Base-by-base conservation (phyloP, 2,113 vertebrate genomes). In the Elaphurus davidianus region DNA sequence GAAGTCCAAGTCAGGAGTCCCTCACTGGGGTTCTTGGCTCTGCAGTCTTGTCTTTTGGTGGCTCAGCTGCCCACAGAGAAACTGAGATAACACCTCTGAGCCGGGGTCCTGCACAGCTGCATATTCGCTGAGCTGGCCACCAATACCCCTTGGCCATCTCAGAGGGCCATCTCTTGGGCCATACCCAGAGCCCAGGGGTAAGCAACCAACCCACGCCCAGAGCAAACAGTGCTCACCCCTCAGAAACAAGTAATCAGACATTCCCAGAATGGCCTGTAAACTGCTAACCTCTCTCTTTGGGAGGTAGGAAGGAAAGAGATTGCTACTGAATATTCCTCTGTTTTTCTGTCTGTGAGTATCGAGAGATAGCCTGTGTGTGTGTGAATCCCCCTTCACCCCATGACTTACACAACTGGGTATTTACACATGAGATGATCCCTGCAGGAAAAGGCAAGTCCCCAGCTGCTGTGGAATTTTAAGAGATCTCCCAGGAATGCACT, bases 401-500 rank as follows among this genome's bases (percentile, higher is more conserved):
- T 3, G 57, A 96, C 90, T 98, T 94, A 95, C 93, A 97, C 98
- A 83, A 88, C 90, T 50, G 50, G 85, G 67, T 97, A 94, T 7
- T 85, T 89, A 96, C 97, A 93, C 93, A 97, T 97, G 90, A 97
- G 97, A 96, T 98, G 97, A 98, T 97, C 95, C 92, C 91, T 98
- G 89, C 96, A 94, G 97, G 98, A 93, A 98, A 12, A 67, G 97
- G 97, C 98, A 98, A 28, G 9, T 96, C 98, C 83, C 98, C 96
- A 97, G 97, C 97, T 97, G 95, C 14, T 97, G 83, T 21, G 98
- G 98, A 97, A 98, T 98, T 98, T 98, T 97, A 4, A 3, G 97
- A 98, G 97, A 92, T 96, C 95, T 96, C 90, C 96, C 96, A 98
- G 98, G 92, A 98, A 98, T 94, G 97, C 97, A 97, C 98, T 97